Base-by-base conservation (phyloP, 2,113 vertebrate genomes). In the Embiotoca jacksoni region DNA sequence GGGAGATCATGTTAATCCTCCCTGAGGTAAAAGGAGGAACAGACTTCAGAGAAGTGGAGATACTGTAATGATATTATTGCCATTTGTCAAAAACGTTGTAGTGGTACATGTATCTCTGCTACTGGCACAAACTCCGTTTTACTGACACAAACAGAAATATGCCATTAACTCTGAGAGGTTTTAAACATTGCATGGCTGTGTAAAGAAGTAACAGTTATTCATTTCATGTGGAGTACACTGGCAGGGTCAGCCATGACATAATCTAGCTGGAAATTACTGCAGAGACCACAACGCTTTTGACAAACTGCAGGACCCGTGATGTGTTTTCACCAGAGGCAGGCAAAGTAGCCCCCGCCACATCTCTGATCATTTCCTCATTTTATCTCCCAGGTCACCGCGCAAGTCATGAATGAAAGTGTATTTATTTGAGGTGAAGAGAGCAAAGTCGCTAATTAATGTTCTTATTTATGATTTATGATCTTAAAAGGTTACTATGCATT, bases 391-490 rank as follows among this genome's bases (percentile, higher is more conserved):
- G 53, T 72, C 76, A 61, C 65, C 32, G 58, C 72, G 72, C 74
- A 67, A 85, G 80, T 91, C 83, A 80, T 91, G 90, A 93, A 93
- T 93, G 92, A 96, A 94, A 91, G 88, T 91, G 81, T 91, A 95
- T 95, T 96, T 96, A 95, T 96, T 94, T 94, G 81, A 93, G 90
- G 92, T 94, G 92, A 90, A 94, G 93, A 94, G 92, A 89, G 87
- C 81, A 90, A 86, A 92, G 81, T 89, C 77, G 65, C 91, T 94
- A 90, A 69, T 84, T 73, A 72, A 92, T 92, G 93, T 94, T 95
- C 88, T 92, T 90, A 95, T 95, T 96, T 95, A 94, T 94, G 82
- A 79, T 75, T 91, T 87, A 87, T 84, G 79, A 85, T 94, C 92
- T 94, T 91, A 89, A 87, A 89, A 90, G 85, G 91, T 85, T 94